These are phyloP conservation scores for Lepeophtheirus salmonis DNA, from an alignment of 1,140 invertebrate genomes.

Conservation along the genomic window DNA sequence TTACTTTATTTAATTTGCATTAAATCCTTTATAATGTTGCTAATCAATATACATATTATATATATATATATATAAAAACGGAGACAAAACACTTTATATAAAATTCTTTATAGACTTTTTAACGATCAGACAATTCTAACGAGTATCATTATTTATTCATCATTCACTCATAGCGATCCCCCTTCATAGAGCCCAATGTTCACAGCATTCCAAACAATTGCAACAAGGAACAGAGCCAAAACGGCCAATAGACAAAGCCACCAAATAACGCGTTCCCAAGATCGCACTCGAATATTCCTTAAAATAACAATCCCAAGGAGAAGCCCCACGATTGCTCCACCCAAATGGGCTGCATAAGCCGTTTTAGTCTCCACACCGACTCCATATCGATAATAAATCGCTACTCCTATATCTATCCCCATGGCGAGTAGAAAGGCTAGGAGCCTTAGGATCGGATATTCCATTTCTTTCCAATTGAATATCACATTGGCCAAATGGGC, in stretches of 20 bases:
- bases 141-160: no score
- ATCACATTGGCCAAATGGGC: slow-evolving; percentile 87
- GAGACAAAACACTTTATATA: no score
- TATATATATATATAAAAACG: no score
- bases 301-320: slow-evolving; percentile 57
- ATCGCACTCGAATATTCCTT: slow-evolving; percentile 58
- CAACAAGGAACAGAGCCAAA: slow-evolving; percentile 41
- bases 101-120: no score
- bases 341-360: slow-evolving; percentile 52
- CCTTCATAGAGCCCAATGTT: slow-evolving; percentile 18
- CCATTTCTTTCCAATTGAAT: slow-evolving; percentile 85
- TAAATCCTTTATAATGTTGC: no score
- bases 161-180: no score
- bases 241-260: slow-evolving; percentile 59
- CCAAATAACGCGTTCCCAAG: slow-evolving; percentile 62
- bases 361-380: slow-evolving; percentile 29
- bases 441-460: slow-evolving; percentile 57
- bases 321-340: slow-evolving; percentile 55
- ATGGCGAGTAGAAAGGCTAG: slow-evolving; percentile 53
- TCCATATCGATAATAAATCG: slow-evolving; percentile 56
- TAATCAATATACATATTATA: no score
- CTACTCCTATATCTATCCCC: slow-evolving; percentile 53
- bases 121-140: no score
- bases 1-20: no score
- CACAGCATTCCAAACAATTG: slow-evolving; percentile 21